These are phyloP conservation scores for Zophobas atratus DNA, from an alignment of 1,140 invertebrate species.

Conservation along the genomic window DNA sequence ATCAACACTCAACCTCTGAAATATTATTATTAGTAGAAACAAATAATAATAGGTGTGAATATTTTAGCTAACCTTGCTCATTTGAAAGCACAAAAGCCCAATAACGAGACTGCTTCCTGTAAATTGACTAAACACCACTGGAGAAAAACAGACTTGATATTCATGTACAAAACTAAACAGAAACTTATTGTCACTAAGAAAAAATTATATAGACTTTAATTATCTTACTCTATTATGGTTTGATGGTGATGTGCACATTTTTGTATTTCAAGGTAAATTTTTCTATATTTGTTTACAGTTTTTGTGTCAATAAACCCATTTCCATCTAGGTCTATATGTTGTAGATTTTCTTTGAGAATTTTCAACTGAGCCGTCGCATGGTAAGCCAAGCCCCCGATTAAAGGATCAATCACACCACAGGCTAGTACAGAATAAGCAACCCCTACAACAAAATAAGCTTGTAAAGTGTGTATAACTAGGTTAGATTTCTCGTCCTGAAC, in stretches of 20 bases:
- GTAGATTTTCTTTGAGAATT: constrained; percentile 19
- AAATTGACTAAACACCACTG: constrained; percentile 16
- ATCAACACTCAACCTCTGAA: not conserved
- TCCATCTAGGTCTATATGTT: constrained; percentile 7
- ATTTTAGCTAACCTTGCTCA: constrained; percentile 3
- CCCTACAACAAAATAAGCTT: not conserved
- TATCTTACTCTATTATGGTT: constrained; percentile 19
- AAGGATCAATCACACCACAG: not conserved
- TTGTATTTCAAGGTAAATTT: constrained; percentile 17
- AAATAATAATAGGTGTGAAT: not conserved
- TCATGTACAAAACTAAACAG: constrained; percentile 32
- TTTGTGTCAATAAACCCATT: not conserved
- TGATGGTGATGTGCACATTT: constrained; percentile 9
- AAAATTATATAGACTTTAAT: not conserved
- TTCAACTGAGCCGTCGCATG: constrained; percentile 21
- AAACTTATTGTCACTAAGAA: not conserved
- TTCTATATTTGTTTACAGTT: not conserved
- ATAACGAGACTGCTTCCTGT: constrained; percentile 9
- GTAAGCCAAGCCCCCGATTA: constrained; percentile 11
- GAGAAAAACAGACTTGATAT: constrained; percentile 12
- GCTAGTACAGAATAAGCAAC: constrained; percentile 19
- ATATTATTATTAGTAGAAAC: not conserved
- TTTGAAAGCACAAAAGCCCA: constrained; percentile 26
- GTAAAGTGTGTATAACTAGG: not conserved
- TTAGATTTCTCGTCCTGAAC: too few relatives aligned